phyloP scores from a whole-genome alignment of 2,113 vertebrate species.

The Aldabrachelys gigantea region DNA sequence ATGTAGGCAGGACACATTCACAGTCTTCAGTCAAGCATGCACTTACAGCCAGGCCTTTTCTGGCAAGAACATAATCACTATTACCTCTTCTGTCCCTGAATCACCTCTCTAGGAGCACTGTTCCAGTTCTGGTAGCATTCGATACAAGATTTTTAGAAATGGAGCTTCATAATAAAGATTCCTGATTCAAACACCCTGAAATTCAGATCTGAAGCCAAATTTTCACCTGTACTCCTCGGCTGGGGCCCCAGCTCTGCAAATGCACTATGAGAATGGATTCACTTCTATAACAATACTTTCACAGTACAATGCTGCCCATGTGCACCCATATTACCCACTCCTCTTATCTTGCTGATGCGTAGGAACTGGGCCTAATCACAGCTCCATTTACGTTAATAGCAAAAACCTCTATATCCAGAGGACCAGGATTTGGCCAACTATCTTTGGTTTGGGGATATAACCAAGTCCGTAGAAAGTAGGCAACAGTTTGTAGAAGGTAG shows the following conservation, averaged over 20 bases:
- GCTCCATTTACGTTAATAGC: constrained; percentile 31
- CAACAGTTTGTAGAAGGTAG: constrained; percentile 19
- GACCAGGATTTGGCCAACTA: constrained; percentile 28
- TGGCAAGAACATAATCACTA: background rate
- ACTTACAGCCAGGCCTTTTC: background rate
- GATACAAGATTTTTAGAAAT: background rate
- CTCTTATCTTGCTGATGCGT: background rate
- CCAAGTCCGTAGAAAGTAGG: background rate
- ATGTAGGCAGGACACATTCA: background rate
- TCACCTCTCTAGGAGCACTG: background rate
- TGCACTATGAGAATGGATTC: background rate
- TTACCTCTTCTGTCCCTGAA: background rate
- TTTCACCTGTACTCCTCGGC: background rate
- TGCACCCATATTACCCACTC: accelerated
- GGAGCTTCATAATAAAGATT: background rate
- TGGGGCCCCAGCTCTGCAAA: background rate
- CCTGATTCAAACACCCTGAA: background rate
- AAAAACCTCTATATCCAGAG: constrained; percentile 15
- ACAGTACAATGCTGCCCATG: background rate
- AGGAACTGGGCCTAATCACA: background rate
- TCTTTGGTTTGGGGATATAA: constrained; percentile 30
- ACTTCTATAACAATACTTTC: background rate
- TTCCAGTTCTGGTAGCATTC: background rate
- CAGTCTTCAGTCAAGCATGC: background rate
- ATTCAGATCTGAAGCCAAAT: no score